Conservation (phyloP, 2,888 invertebrate genomes). For the Meiosimyza decipiens region DNA sequence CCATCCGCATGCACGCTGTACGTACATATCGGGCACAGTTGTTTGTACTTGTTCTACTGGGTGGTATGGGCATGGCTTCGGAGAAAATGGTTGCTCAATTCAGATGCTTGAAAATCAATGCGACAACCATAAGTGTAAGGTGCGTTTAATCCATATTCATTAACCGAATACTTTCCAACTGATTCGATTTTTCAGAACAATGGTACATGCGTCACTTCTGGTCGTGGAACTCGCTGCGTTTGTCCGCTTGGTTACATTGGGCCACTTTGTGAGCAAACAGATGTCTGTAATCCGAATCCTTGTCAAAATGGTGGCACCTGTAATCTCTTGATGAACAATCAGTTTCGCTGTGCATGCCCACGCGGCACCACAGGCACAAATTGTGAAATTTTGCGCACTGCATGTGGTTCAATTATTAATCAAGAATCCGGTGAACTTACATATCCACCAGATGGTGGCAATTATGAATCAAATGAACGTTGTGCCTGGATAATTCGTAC, state of each 20-base stretch:
- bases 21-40: constrained; percentile 73
- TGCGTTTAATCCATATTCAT: constrained; percentile 33
- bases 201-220: constrained; percentile 56
- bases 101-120: constrained; percentile 66
- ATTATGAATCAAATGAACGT: constrained; percentile 73
- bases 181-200: constrained; percentile 71
- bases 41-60: constrained; percentile 84
- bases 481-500: constrained; percentile 87
- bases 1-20: constrained; percentile 83
- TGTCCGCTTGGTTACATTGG: constrained; percentile 67
- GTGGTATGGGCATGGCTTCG: constrained; percentile 84
- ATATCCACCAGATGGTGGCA: constrained; percentile 70
- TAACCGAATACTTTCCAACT: not conserved
- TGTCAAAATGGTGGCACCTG: constrained; percentile 88
- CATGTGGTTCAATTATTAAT: constrained; percentile 72
- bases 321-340: constrained; percentile 44
- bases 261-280: constrained; percentile 70
- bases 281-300: constrained; percentile 78
- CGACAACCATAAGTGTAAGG: constrained; percentile 69
- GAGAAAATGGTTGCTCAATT: constrained; percentile 77
- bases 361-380: constrained; percentile 74
- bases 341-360: constrained; percentile 75
- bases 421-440: constrained; percentile 71
- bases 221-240: constrained; percentile 55
- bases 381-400: constrained; percentile 72